Evolutionary conservation across 2,888 invertebrate genomes (phyloP).

Genomic region (Drosophila phalerata): DNA sequence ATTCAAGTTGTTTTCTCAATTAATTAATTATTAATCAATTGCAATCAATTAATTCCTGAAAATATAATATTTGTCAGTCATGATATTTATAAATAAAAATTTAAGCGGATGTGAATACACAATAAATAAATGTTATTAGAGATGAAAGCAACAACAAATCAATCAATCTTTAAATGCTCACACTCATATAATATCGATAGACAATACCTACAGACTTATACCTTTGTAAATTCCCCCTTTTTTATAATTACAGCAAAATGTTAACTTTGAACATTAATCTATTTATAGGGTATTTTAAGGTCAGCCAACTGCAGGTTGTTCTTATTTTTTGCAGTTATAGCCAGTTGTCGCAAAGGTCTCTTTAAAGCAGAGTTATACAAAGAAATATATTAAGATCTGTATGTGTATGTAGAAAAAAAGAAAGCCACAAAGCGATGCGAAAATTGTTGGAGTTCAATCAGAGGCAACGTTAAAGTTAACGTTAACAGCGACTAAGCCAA

Average conservation of each 20-base stretch:
- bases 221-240: too few species aligned
- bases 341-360: slow-evolving; percentile 40
- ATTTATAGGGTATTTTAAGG: slow-evolving; percentile 27
- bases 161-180: too few species aligned
- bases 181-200: too few species aligned
- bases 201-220: too few species aligned
- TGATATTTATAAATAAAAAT: not conserved
- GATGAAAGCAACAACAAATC: not conserved
- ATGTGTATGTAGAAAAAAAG: slow-evolving; percentile 37
- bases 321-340: slow-evolving; percentile 36
- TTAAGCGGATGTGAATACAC: not conserved
- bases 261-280: not conserved
- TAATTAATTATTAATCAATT: not conserved
- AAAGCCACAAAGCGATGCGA: slow-evolving; percentile 53
- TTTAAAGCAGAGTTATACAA: slow-evolving; percentile 18
- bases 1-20: too few species aligned
- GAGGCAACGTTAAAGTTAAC: slow-evolving; percentile 13
- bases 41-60: not conserved
- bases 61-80: not conserved
- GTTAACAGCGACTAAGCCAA: slow-evolving; percentile 23
- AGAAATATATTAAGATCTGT: slow-evolving; percentile 7
- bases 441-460: slow-evolving; percentile 54
- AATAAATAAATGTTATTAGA: not conserved
- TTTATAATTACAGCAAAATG: not conserved
- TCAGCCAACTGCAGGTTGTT: not conserved